Evolutionary conservation across 1,140 invertebrate genomes (phyloP), one percentile per base, ranked within the genome.

Genomic region (Mycetomoellerius zeteki): DNA sequence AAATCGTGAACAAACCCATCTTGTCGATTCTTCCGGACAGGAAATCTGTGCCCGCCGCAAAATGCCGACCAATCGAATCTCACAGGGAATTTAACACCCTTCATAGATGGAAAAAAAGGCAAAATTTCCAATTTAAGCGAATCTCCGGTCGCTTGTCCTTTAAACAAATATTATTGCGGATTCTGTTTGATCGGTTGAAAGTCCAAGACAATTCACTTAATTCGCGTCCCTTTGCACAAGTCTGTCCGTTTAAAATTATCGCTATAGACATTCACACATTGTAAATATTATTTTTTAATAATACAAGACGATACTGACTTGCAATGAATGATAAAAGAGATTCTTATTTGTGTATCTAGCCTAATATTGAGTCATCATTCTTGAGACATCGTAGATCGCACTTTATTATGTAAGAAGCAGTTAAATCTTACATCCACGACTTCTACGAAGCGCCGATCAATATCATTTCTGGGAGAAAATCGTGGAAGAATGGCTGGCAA

Each of bases 51-150:
- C 56, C 85, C 37, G 87, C 87, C 91, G 69, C 85, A 92, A 92
- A 91, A 91, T 90, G 89, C 90, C 90, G 89, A 85, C 93, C 94
- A 95, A 95, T 95, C 94, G 94, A 95, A 95, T 95, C 94, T 95
- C 94, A 95, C 94, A 94, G 92, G 85, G 92, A 94, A 95, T 95
- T 95, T 95, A 94, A 94, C 94, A 95, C 94, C 94, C 92, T 93
- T 90, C 52, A 58, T 85, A 75, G 76, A 89, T 88, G 88, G 89
- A 87, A 92, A 94, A 94, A 92, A 93, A 93, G 90, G 91, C 89
- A 92, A 94, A 93, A 94, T 94, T 95, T 95, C 91, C 94, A 94
- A 95, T 95, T 94, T 93, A 91, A 93, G 94, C 92, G 91, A 93
- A 95, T 95, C 92, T 94, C 94, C 94, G 94, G 93, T 86, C 91